Evolutionary conservation across 2,113 vertebrate genomes (phyloP).

Genomic region (Xiphophorus maculatus): DNA sequence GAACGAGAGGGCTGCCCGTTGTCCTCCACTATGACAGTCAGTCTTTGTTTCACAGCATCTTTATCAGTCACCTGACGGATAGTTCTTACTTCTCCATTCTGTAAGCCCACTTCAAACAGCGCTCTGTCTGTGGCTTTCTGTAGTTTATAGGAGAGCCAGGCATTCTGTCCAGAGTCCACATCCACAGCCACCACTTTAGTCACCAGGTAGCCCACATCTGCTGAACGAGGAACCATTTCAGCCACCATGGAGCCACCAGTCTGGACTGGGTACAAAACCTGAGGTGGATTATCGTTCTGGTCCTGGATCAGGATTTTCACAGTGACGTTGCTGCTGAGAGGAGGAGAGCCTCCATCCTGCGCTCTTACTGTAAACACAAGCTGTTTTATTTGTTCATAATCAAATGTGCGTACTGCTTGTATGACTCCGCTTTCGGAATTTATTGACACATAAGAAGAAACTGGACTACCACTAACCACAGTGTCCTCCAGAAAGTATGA

Average conservation of each 20-base stretch:
- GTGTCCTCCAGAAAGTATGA: constrained; percentile 52
- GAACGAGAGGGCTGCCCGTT: too few species aligned
- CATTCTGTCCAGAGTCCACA: constrained; percentile 20
- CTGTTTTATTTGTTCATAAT: constrained; percentile 69
- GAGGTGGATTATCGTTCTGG: constrained; percentile 3
- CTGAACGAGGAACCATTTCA: constrained; percentile 13
- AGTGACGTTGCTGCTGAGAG: neutral
- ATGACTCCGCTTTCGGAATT: constrained; percentile 66
- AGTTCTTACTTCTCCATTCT: too few species aligned
- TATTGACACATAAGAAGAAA: constrained; percentile 55
- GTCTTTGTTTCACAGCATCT: too few species aligned
- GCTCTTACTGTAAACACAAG: constrained; percentile 44
- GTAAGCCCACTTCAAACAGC: constrained; percentile 28
- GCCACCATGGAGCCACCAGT: neutral
- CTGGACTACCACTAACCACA: constrained; percentile 9
- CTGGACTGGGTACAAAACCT: neutral
- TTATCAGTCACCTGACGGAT: too few species aligned
- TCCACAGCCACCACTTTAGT: constrained; percentile 25
- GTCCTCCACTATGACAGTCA: too few species aligned
- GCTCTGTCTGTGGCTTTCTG: constrained; percentile 21
- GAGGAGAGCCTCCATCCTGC: constrained; percentile 39
- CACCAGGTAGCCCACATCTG: constrained; percentile 13
- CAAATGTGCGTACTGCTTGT: constrained; percentile 55
- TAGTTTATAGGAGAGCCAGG: constrained; percentile 25
- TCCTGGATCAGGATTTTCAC: constrained; percentile 6